Conservation (phyloP, 2,113 vertebrate species). For the Cynocephalus volans region DNA sequence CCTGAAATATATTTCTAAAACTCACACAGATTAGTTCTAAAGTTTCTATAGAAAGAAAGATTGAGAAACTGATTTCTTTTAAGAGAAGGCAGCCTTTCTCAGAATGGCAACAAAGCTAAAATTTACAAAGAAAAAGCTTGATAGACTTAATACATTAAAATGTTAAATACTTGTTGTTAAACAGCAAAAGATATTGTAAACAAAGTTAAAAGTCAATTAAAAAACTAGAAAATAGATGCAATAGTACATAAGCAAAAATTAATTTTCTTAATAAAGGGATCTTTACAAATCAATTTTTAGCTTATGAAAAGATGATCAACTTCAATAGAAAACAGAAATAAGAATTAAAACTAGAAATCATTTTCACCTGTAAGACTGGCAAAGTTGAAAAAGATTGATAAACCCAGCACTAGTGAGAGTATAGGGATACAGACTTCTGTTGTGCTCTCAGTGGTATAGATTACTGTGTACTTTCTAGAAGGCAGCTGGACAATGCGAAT, state of each 20-base stretch:
- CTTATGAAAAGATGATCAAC: neutral
- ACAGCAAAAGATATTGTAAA: neutral
- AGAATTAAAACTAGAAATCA: conserved; percentile 13
- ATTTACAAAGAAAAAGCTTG: neutral
- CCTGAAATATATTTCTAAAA: neutral
- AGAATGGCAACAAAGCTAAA: neutral
- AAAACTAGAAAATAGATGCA: neutral
- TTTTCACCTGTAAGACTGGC: neutral
- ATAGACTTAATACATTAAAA: neutral
- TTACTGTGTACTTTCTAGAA: neutral
- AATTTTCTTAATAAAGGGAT: neutral
- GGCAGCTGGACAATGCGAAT: neutral
- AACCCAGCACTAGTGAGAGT: neutral
- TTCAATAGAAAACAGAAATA: neutral
- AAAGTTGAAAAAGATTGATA: neutral
- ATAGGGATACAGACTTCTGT: neutral
- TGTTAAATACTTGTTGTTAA: neutral
- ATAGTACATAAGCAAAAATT: neutral
- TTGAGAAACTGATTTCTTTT: neutral
- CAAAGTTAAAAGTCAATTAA: neutral
- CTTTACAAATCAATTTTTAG: neutral
- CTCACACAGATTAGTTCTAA: no score
- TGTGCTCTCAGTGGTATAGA: neutral
- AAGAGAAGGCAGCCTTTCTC: neutral
- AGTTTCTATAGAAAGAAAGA: neutral